phyloP scores from a whole-genome alignment of 2,888 invertebrate genomes.

The Amphimallon solstitiale region DNA sequence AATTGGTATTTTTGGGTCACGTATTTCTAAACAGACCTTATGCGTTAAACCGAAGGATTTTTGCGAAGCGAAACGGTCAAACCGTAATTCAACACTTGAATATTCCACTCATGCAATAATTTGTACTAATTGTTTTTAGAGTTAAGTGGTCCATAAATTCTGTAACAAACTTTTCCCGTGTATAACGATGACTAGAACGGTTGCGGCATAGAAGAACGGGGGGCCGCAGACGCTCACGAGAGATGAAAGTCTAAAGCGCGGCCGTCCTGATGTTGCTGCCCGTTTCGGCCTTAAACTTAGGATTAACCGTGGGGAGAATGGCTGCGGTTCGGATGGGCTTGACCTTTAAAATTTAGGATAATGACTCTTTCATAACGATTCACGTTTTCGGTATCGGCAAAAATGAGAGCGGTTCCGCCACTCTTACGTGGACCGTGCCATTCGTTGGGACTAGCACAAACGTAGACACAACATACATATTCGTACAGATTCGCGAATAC shows the following conservation, averaged over 20 bases:
- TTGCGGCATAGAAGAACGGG: too few species aligned
- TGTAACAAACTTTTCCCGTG: constrained; percentile 42
- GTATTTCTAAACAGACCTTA: too few species aligned
- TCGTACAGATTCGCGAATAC: too few species aligned
- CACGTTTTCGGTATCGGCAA: constrained; percentile 33
- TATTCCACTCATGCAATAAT: constrained; percentile 43
- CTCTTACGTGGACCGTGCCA: not conserved
- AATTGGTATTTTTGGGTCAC: too few species aligned
- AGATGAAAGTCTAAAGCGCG: constrained; percentile 40
- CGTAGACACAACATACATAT: too few species aligned
- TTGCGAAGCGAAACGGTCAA: constrained; percentile 40
- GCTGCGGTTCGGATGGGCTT: constrained; percentile 22
- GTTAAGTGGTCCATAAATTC: constrained; percentile 49
- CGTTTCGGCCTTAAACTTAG: constrained; percentile 22
- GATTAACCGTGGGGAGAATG: constrained; percentile 7
- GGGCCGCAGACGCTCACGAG: constrained; percentile 42
- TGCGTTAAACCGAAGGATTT: too few species aligned
- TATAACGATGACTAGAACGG: too few species aligned
- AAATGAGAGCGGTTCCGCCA: constrained; percentile 1
- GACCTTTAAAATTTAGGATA: constrained; percentile 36
- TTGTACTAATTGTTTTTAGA: constrained; percentile 48
- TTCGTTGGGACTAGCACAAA: too few species aligned
- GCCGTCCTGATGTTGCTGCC: too few species aligned
- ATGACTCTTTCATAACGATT: constrained; percentile 37
- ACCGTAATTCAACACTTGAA: constrained; percentile 41